phyloP scores from a whole-genome alignment of 2,888 invertebrate species.

The Seira musarum region DNA sequence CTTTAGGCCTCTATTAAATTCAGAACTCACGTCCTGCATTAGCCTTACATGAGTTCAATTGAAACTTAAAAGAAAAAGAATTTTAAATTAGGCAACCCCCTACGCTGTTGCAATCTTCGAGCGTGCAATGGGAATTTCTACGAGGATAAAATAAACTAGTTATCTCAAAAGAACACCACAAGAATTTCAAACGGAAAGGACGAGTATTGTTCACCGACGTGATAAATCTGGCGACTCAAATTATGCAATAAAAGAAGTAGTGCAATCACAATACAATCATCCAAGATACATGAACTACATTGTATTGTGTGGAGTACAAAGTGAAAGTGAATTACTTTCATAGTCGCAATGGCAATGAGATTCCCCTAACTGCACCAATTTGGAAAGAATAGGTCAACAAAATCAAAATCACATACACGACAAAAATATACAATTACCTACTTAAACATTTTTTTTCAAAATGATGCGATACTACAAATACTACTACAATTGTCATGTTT shows the following conservation, averaged over 20 bases:
- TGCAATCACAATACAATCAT: not conserved
- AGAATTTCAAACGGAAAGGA: not conserved
- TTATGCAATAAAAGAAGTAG: constrained; percentile 6
- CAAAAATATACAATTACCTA: no score
- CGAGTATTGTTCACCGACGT: not conserved
- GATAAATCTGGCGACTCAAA: not conserved
- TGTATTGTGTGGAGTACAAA: not conserved
- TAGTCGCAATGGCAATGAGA: no score
- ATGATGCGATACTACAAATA: no score
- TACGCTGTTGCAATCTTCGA: no score
- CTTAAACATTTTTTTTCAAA: no score
- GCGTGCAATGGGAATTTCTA: not conserved
- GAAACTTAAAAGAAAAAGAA: no score
- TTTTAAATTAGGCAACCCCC: no score
- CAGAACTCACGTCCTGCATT: constrained; percentile 32
- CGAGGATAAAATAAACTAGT: constrained; percentile 4
- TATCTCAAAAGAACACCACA: not conserved
- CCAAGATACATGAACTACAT: no score
- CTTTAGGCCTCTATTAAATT: constrained; percentile 2
- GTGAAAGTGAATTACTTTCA: not conserved
- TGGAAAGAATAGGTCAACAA: no score
- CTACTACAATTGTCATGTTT: not conserved
- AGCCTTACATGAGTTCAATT: no score
- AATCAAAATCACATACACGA: no score
- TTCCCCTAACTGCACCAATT: no score